Evolutionary conservation across 1,140 invertebrate species (phyloP).

Genomic region (Ganaspis sp.): DNA sequence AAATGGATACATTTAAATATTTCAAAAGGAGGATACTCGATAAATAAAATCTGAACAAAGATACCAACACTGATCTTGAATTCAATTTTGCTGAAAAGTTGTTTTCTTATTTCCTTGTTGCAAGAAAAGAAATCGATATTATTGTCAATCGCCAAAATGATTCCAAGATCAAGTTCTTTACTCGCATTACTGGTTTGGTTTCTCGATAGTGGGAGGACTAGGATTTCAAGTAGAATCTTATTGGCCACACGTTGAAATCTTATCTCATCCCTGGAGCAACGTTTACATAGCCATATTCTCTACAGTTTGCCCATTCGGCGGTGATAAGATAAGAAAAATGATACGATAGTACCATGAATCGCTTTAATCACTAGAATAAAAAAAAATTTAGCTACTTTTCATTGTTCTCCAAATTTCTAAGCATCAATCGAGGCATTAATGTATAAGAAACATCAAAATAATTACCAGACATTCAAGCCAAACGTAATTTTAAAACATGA

Average conservation of each 20-base stretch:
- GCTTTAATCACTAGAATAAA: background rate
- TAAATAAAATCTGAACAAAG: too few relatives aligned
- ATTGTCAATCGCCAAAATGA: conserved; percentile 46
- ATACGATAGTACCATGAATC: conserved; percentile 17
- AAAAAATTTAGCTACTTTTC: background rate
- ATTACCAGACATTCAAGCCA: too few relatives aligned
- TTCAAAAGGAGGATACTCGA: too few relatives aligned
- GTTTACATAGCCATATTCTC: conserved; percentile 42
- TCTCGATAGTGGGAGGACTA: conserved; percentile 44
- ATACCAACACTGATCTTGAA: too few relatives aligned
- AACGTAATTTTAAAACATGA: too few relatives aligned
- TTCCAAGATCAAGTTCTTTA: conserved; percentile 50
- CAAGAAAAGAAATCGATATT: conserved; percentile 30
- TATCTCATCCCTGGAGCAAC: conserved; percentile 51
- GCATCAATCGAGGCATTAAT: too few relatives aligned
- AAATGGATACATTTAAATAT: too few relatives aligned
- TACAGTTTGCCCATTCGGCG: conserved; percentile 34
- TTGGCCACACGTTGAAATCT: conserved; percentile 53
- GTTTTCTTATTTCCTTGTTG: background rate
- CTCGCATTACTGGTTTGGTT: conserved; percentile 58
- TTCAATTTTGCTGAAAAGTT: background rate
- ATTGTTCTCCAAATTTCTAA: background rate
- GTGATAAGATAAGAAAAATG: conserved; percentile 46
- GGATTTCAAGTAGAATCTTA: conserved; percentile 55
- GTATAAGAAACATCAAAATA: too few relatives aligned